Base-by-base conservation (phyloP, 1,140 invertebrate genomes). In the Cydia pomonella region DNA sequence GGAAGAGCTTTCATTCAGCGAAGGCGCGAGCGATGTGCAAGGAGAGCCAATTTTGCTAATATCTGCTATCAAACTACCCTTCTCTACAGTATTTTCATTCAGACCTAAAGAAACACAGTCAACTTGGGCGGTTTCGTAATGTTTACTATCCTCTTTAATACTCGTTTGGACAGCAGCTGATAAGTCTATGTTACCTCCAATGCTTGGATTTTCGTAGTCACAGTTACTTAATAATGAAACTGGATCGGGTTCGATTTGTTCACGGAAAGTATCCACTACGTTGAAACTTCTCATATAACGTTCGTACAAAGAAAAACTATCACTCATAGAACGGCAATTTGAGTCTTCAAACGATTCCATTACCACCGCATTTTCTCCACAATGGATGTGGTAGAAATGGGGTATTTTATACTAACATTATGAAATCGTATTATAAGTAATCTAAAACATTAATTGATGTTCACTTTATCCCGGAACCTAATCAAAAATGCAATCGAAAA, bases 211-310 rank as follows among this genome's bases (percentile, higher is more conserved):
- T 62, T 83, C 81, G 78, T 82, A 83, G 79, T 86, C 82, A 66
- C 79, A 82, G 73, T 84, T 82, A 75, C 75, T 84, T 2, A 79
- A 81, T 44, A 79, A 23, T 62, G 73, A n/a, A 71, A 62, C 72
- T 84, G 86, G 62, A 62, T 73, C 23, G 66, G 76, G 80, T 53
- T 84, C 81, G 62, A 84, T 84, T 44, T 84, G 77, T 73, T 84
- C 82, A 6, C 78, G 76, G 59, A 89, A 83, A 66, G 81, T 84
- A 75, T 88, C 83, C 63, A 87, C 87, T 47, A 92, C 85, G 75
- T 90, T 92, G 69, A 92, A 92, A 85, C 89, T 92, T 85, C 86
- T 84, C 86, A 92, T 86, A 80, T 90, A 92, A 41, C 90, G 86
- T 63, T 91, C 88, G 66, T 92, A 92, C 50, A 92, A 80, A 77